Base-by-base conservation (phyloP, 2,888 invertebrate genomes). In the Coecobrya sp. region DNA sequence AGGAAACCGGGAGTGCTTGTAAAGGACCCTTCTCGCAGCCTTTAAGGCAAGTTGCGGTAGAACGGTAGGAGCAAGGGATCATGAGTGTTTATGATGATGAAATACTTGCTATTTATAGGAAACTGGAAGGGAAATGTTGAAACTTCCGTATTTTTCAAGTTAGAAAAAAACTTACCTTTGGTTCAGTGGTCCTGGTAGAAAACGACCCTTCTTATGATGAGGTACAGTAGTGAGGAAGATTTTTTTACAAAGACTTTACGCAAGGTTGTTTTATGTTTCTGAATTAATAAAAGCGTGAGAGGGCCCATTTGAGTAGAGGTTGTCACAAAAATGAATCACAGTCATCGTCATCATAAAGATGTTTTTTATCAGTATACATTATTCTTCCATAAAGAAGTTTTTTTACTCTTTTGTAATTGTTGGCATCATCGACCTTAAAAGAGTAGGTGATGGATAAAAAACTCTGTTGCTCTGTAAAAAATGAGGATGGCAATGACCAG, bases 91-190 rank as follows among this genome's bases (percentile, higher is more conserved):
- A 52, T 85, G 62, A 52, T 85, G 62, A 86, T 85, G 87, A 91
- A 91, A 87, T 73, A 11, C 13, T 25, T 25, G 70, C 91, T 91
- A 91, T 91, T 87, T 82, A 91, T 91, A 91, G 91, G 59, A 86
- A 27, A n/a, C 22, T 22, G 42, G 42, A 52, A 45, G 82, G 86
- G 65, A 87, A 86, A 87, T 86, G 62, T 82, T 55, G 70, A 86
- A 91, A 87, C 86, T 87, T 91, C 87, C 86, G 81, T 81, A 87
- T 87, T 87, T 91, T 82, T 91, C 73, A n/a, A 68, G 84, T 55
- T 11, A 52, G 4, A n/a, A 86, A 81, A 91, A 91, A 73, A 70
- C 82, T 87, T 42, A 36, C 86, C 86, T 91, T 79, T 27, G 13
- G n/a, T 25, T 3, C 55, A 49, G 62, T 62, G 8, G 52, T 30